Base-by-base conservation (phyloP, 2,797 vertebrate species). In the Jordanella pulchra region DNA sequence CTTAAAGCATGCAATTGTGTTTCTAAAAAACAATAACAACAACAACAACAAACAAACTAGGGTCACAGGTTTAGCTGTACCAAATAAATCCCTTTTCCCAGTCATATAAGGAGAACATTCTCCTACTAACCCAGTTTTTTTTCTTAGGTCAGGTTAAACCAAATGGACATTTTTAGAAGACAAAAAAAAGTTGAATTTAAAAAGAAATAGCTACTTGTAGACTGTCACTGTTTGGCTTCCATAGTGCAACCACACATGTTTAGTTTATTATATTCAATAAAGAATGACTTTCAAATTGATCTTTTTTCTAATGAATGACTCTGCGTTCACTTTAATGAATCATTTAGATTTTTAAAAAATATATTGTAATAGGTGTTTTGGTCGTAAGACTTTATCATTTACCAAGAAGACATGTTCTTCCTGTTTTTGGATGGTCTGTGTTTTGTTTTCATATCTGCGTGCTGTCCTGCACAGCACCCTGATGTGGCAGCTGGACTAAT, bases 401-500 rank as follows among this genome's bases (percentile, higher is more conserved):
- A 17, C 27, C 32, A 23, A 1, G 1, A 10, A 6, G 23, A 30
- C 11, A 35, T 32, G 48, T 65, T 56, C 54, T n/a, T 55, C 25
- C 27, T 75, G 42, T 77, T 61, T 56, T 80, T 21, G 2, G 32
- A 42, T 17, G 21, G 18, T 42, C 54, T 55, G 35, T 74, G 32
- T 71, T 63, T 69, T 61, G 54, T 69, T 84, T 78, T 75, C 10
- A 0, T 44, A 32, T 56, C 45, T 69, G 32, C 35, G 45, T 54
- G 75, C 71, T 42, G 54, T 67, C 77, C 76, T 75, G 47, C 54
- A 18, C 69, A 61, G 76, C 81, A 74, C 77, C 82, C 78, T 79
- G 87, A 82, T 87, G 85, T 44, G 82, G 79, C 93, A 94, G 91
- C 92, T 94, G 93, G 87, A 87, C 86, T 79, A 93, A 93, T 80